Conservation (phyloP, 2,113 vertebrate species). For the Enhydra lutris region DNA sequence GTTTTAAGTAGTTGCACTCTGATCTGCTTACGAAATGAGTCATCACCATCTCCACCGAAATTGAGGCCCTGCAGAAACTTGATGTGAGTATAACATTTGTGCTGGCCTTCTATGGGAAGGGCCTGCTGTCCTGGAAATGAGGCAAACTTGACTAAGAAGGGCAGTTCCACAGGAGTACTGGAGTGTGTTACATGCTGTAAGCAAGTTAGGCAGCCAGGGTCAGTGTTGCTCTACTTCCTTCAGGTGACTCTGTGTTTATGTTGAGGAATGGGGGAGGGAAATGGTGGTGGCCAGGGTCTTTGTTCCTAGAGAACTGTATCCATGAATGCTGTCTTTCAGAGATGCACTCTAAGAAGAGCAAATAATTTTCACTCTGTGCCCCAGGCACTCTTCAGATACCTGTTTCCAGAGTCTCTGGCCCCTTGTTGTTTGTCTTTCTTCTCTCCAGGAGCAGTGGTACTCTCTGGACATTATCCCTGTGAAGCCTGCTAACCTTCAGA, state of each 20-base stretch:
- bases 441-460: too few relatives aligned
- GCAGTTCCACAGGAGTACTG: background rate
- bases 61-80: background rate
- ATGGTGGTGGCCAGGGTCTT: background rate
- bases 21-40: background rate
- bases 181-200: background rate
- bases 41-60: background rate
- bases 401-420: background rate
- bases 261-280: background rate
- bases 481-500: background rate
- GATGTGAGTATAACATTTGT: background rate
- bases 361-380: background rate
- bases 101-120: background rate
- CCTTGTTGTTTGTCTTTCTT: background rate
- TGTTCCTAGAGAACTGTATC: background rate
- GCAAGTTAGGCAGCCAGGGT: background rate
- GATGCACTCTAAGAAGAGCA: background rate
- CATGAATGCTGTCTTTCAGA: background rate
- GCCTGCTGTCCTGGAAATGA: background rate
- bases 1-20: background rate
- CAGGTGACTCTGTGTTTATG: background rate
- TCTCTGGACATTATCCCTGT: too few relatives aligned
- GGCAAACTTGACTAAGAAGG: background rate
- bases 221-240: background rate
- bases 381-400: background rate